Base-by-base conservation (phyloP, 1,140 invertebrate species). In the Pogonognathellus flavescens region DNA sequence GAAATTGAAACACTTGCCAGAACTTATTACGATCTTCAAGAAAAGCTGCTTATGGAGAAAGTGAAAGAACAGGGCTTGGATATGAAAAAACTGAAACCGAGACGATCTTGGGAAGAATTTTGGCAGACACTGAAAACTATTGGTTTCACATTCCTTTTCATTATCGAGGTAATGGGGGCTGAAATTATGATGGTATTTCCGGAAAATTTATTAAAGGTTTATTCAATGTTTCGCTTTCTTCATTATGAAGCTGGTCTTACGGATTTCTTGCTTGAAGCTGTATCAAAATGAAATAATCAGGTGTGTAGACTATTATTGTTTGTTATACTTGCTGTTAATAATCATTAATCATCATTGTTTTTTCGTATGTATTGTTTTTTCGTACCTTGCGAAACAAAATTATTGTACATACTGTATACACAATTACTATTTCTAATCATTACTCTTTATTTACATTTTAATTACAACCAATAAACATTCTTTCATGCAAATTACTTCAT, bases 41-140 rank as follows among this genome's bases (percentile, higher is more conserved):
- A 76, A 50, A 8, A 49, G n/a, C 41, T 76, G n/a, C 18, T 41
- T 14, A 0, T 31, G 7, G 25, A 76, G 31, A 16, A 76, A 49
- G 31, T 14, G 1, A 57, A 50, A 13, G 16, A 25, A 13, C 5
- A 41, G 9, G 14, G 14, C 0, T 8, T 49, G 1, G 41, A 49
- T 9, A 10, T 6, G 25, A 11, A 6, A n/a, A 31, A 0, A n/a
- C 1, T n/a, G 13, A 50, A 31, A 50, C 31, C 31, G 31, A 31
- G 62, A 13, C 31, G 70, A 8, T 76, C 70, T 6, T 76, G 70
- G 70, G 70, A 76, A 10, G 41, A 50, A n/a, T 76, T 76, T 76
- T 76, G 70, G 70, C 31, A 76, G 49, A 9, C 70, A 5, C 0
- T 76, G 16, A 50, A 76, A 76, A 76, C 70, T 0, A 49, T n/a